Conservation (phyloP, 2,888 invertebrate species). For the Lottia gigantea region DNA sequence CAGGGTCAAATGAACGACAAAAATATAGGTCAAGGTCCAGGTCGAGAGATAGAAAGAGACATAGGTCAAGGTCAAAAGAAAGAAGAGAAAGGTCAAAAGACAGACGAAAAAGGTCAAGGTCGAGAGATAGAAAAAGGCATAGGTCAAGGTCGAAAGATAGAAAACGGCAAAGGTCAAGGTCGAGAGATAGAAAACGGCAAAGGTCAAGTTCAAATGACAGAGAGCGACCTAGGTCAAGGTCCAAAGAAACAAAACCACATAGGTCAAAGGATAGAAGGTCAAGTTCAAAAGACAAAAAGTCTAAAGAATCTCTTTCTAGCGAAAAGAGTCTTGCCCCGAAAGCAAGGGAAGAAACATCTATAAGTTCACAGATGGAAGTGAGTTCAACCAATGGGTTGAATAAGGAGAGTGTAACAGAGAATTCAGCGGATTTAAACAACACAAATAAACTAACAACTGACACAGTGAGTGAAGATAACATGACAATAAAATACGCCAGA, state of each 20-base stretch:
- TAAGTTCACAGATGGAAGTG: not conserved
- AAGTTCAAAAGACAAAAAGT: not conserved
- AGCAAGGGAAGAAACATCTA: constrained; percentile 18
- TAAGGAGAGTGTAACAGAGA: constrained; percentile 4
- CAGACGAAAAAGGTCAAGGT: not conserved
- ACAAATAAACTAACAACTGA: not conserved
- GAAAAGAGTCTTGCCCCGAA: constrained; percentile 15
- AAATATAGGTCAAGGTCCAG: constrained; percentile 12
- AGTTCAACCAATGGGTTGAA: not conserved
- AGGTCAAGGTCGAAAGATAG: constrained; percentile 22
- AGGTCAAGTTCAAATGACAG: constrained; percentile 20
- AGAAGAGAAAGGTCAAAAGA: constrained; percentile 1
- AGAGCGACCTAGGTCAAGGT: not conserved
- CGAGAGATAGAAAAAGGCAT: constrained; percentile 16
- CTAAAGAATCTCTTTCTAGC: not conserved
- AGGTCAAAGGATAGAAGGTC: not conserved
- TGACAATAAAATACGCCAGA: constrained; percentile 40
- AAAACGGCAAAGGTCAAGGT: constrained; percentile 7
- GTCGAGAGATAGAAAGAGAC: constrained; percentile 18
- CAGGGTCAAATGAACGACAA: constrained; percentile 29
- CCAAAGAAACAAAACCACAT: constrained; percentile 12
- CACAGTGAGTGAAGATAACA: constrained; percentile 7
- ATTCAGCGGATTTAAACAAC: constrained; percentile 11
- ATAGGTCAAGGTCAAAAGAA: constrained; percentile 17
- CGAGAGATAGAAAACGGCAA: constrained; percentile 12